Evolutionary conservation across 2,888 invertebrate species (phyloP).

Genomic region (Scelioninae gen. 2): DNA sequence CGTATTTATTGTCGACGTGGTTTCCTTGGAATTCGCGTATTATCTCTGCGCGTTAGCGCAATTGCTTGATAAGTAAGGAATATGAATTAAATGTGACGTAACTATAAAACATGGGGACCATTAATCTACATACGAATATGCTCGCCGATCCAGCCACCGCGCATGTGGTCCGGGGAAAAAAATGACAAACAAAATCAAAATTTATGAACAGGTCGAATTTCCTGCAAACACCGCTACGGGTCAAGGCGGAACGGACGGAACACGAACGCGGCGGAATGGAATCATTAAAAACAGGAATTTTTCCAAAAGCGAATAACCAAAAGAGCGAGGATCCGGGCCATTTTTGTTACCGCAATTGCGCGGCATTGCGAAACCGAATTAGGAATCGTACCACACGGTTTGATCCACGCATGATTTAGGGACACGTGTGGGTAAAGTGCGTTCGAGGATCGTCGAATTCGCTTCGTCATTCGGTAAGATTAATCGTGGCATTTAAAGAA

Average conservation of each 20-base stretch:
- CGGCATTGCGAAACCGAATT: slow-evolving; percentile 20
- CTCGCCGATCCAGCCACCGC: slow-evolving; percentile 1
- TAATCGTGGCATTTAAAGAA: slow-evolving; percentile 29
- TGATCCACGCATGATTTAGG: slow-evolving; percentile 22
- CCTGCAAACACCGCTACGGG: slow-evolving; percentile 25
- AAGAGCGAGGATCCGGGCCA: neutral
- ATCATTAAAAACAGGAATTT: neutral
- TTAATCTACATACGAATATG: slow-evolving; percentile 28
- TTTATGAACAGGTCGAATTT: slow-evolving; percentile 17
- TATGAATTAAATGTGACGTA: slow-evolving; percentile 24
- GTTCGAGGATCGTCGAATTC: slow-evolving; percentile 28
- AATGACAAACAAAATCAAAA: slow-evolving; percentile 21
- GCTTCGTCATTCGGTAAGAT: slow-evolving; percentile 25
- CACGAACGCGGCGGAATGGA: neutral
- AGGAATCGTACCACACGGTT: slow-evolving; percentile 22
- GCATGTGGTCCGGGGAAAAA: slow-evolving; percentile 15
- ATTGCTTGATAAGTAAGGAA: slow-evolving; percentile 22
- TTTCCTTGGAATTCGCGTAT: neutral
- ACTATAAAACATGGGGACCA: slow-evolving; percentile 16
- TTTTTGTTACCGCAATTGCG: slow-evolving; percentile 22
- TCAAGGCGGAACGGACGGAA: slow-evolving; percentile 10
- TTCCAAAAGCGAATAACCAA: neutral
- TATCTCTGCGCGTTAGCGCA: slow-evolving; percentile 11
- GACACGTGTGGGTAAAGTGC: slow-evolving; percentile 22
- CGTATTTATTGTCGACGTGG: neutral